phyloP scores from a whole-genome alignment of 2,113 vertebrate genomes.

The Coreoperca whiteheadi region DNA sequence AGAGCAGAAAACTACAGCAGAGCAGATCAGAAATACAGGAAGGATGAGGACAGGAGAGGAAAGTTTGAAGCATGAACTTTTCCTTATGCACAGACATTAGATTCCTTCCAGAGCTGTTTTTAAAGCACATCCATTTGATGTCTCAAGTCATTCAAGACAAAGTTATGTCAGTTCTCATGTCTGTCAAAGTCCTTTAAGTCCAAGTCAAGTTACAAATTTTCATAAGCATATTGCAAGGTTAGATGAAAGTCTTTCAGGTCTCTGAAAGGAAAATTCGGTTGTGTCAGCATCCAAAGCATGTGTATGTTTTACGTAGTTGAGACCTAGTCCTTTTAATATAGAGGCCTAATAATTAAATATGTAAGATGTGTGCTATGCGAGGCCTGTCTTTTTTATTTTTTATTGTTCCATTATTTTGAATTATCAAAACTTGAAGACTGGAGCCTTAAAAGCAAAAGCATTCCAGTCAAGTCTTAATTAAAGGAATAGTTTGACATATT shows the following conservation, averaged over 20 bases:
- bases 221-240: not conserved
- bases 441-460: conserved; percentile 6
- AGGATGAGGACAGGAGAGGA: conserved; percentile 12
- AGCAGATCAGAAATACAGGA: conserved; percentile 2
- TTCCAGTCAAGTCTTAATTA: conserved; percentile 1
- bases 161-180: not conserved
- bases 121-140: not conserved
- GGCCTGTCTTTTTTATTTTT: not conserved
- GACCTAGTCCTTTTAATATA: not conserved
- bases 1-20: conserved; percentile 14
- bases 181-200: not conserved
- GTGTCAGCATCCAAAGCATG: not conserved
- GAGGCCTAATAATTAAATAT: not conserved
- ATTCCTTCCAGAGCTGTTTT: not conserved
- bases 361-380: not conserved
- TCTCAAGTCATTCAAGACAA: conserved; percentile 4
- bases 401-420: not conserved
- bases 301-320: not conserved
- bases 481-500: not conserved
- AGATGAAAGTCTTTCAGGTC: not conserved
- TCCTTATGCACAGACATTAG: not conserved
- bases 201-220: not conserved
- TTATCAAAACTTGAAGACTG: conserved; percentile 2
- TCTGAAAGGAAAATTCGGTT: not conserved
- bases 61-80: not conserved